phyloP scores from a whole-genome alignment of 1,140 invertebrate species.

The Leptopilina clavipes region DNA sequence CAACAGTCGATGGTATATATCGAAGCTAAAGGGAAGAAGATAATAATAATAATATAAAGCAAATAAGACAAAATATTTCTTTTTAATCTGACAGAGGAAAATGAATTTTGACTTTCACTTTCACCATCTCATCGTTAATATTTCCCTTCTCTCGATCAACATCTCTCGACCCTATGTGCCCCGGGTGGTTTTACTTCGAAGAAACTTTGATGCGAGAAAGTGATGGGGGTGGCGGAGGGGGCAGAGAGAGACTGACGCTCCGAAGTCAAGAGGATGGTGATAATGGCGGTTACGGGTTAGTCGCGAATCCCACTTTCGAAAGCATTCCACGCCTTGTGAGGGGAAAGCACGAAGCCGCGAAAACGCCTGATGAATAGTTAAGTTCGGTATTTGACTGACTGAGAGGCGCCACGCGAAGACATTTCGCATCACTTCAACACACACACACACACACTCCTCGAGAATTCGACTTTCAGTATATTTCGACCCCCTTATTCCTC shows the following conservation, averaged over 20 bases:
- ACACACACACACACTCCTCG: not conserved
- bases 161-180: slow-evolving; percentile 8
- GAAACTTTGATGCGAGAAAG: slow-evolving; percentile 34
- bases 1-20: not conserved
- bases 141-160: slow-evolving; percentile 38
- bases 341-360: slow-evolving; percentile 60
- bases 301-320: slow-evolving; percentile 56
- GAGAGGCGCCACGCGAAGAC: slow-evolving; percentile 45
- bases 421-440: too few relatives aligned
- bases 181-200: slow-evolving; percentile 36
- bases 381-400: slow-evolving; percentile 52
- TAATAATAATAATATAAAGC: not conserved
- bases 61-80: not conserved
- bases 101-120: slow-evolving; percentile 32
- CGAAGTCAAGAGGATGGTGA: slow-evolving; percentile 41
- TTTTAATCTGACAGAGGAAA: slow-evolving; percentile 32
- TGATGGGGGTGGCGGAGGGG: not conserved
- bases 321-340: slow-evolving; percentile 56
- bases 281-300: slow-evolving; percentile 60
- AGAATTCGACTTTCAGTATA: slow-evolving; percentile 24
- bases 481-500: slow-evolving; percentile 9
- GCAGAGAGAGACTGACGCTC: too few relatives aligned
- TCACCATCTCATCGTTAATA: slow-evolving; percentile 41
- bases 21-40: not conserved
- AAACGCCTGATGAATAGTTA: slow-evolving; percentile 66